These are phyloP conservation scores for Dryobotodes eremita DNA, from an alignment of 2,888 invertebrate genomes.

Conservation along the genomic window DNA sequence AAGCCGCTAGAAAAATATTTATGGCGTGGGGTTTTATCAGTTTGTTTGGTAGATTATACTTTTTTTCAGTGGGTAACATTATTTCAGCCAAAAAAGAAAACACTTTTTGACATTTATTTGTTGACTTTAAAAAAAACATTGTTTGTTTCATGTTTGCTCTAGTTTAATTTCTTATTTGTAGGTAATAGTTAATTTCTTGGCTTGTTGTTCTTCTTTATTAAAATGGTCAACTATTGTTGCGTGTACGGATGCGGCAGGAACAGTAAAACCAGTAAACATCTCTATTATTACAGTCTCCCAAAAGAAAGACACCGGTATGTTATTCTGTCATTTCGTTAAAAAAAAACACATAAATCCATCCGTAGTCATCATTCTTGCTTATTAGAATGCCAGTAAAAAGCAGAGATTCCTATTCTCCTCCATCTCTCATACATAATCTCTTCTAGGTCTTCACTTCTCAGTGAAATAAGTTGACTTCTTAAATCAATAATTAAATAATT, in stretches of 20 bases:
- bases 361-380: neutral
- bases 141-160: neutral
- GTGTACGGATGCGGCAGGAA: slow-evolving; percentile 84
- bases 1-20: neutral
- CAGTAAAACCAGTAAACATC: slow-evolving; percentile 81
- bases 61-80: slow-evolving; percentile 21
- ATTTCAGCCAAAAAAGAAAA: neutral
- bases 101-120: slow-evolving; percentile 15
- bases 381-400: neutral
- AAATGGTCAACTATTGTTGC: slow-evolving; percentile 87
- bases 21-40: neutral
- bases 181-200: neutral
- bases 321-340: neutral
- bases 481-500: neutral
- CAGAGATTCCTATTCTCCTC: neutral
- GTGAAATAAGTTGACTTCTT: neutral
- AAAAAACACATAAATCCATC: neutral
- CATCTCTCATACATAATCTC: neutral
- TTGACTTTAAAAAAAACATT: neutral
- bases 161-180: neutral
- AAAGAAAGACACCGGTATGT: slow-evolving; percentile 81
- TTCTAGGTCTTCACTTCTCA: neutral
- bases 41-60: neutral
- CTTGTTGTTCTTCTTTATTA: neutral
- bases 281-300: slow-evolving; percentile 84